phyloP scores from a whole-genome alignment of 2,113 vertebrate genomes.

The Scomber scombrus region DNA sequence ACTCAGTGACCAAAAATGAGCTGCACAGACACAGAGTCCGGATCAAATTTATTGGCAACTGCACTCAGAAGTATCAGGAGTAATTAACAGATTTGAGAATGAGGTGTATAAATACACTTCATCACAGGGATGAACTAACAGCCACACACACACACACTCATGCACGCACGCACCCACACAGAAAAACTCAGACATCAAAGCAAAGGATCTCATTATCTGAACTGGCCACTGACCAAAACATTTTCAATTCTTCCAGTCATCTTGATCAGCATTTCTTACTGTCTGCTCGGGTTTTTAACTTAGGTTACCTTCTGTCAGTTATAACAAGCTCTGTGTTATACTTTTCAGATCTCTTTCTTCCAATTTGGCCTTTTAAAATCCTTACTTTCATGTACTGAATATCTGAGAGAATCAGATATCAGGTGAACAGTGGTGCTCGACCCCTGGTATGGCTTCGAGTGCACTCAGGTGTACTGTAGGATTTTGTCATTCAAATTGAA shows the following conservation, averaged over 20 bases:
- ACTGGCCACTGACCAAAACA: slow-evolving; percentile 45
- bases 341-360: slow-evolving; percentile 20
- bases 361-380: slow-evolving; percentile 34
- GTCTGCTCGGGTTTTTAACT: slow-evolving; percentile 14
- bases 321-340: not conserved
- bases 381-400: slow-evolving; percentile 40
- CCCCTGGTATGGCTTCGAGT: slow-evolving; percentile 44
- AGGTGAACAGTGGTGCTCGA: slow-evolving; percentile 6
- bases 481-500: slow-evolving; percentile 63
- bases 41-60: not conserved
- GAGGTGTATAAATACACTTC: slow-evolving; percentile 51
- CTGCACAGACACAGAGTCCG: not conserved
- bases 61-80: slow-evolving; percentile 12
- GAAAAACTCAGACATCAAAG: slow-evolving; percentile 60
- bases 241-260: slow-evolving; percentile 10
- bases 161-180: slow-evolving; percentile 19
- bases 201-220: slow-evolving; percentile 55
- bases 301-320: slow-evolving; percentile 8
- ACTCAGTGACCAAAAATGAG: slow-evolving; percentile 6
- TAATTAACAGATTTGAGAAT: slow-evolving; percentile 43
- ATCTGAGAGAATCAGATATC: slow-evolving; percentile 53
- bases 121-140: slow-evolving; percentile 24
- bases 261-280: slow-evolving; percentile 11
- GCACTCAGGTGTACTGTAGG: slow-evolving; percentile 52
- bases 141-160: slow-evolving; percentile 14